Conservation (phyloP, 2,797 vertebrate species). For the Epinephelus awoara region DNA sequence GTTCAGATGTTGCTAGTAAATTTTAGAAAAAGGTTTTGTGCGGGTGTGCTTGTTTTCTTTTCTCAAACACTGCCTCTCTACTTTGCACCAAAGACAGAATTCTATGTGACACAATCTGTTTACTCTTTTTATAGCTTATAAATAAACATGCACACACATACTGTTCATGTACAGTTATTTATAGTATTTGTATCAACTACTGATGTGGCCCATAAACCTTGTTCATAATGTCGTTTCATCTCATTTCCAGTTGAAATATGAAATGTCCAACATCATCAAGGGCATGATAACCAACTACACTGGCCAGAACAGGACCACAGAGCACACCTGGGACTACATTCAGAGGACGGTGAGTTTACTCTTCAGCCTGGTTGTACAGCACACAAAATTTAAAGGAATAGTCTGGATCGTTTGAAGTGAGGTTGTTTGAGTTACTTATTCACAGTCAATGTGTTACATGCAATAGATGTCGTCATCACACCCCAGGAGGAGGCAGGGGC, state of each 20-base stretch:
- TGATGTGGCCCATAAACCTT: neutral
- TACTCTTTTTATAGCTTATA: neutral
- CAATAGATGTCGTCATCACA: too few relatives aligned
- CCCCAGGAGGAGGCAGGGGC: too few relatives aligned
- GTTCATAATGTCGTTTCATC: conserved; percentile 2
- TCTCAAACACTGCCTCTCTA: neutral
- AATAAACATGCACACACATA: neutral
- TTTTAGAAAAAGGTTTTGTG: neutral
- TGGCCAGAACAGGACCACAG: conserved; percentile 80
- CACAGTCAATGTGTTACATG: too few relatives aligned
- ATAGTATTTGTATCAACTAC: neutral
- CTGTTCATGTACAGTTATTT: neutral
- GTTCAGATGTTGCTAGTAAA: conserved; percentile 25
- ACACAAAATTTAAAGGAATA: neutral
- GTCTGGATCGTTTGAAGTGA: too few relatives aligned
- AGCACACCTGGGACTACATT: conserved; percentile 93
- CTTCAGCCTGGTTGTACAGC: neutral
- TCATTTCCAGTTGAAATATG: conserved; percentile 87
- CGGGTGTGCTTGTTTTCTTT: conserved; percentile 22
- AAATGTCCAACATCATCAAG: conserved; percentile 86
- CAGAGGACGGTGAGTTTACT: conserved; percentile 88
- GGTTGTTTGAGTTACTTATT: too few relatives aligned
- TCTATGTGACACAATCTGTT: neutral
- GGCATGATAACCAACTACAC: conserved; percentile 87
- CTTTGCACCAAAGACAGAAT: neutral